A percentile compares a stretch with the other conserved stretches of the same genome.
Evolutionary conservation across 2,113 vertebrate species (phyloP).

Genomic region (Eupsittula cactorum): DNA sequence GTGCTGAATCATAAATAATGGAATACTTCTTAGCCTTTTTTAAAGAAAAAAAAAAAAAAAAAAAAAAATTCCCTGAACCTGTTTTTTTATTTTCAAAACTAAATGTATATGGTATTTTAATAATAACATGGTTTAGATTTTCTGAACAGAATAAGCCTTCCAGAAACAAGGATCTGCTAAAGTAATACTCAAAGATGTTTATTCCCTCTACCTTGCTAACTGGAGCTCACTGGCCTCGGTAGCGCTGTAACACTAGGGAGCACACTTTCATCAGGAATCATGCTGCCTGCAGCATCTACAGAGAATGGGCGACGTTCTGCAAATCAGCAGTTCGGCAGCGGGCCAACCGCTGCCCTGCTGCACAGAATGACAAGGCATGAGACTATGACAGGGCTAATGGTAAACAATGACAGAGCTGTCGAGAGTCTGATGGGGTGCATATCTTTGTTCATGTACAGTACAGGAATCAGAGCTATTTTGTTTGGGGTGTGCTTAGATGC

Average conservation of each 20-base stretch:
- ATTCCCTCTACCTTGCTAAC: not conserved
- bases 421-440: conserved; percentile 39
- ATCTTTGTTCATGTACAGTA: conserved; percentile 27
- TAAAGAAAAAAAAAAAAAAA: not conserved
- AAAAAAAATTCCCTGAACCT: not conserved
- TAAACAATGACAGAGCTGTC: conserved; percentile 75
- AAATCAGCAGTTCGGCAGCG: conserved; percentile 13
- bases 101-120: not conserved
- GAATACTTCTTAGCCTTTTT: not conserved
- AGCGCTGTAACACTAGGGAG: conserved; percentile 76
- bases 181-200: not conserved
- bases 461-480: conserved; percentile 63
- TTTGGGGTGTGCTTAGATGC: conserved; percentile 60
- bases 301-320: not conserved
- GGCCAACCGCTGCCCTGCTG: conserved; percentile 48
- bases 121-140: not conserved
- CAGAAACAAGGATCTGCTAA: not conserved
- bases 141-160: not conserved
- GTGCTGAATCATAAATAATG: not conserved
- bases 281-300: not conserved
- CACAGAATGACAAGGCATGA: conserved; percentile 63
- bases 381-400: conserved; percentile 67
- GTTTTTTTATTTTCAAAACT: not conserved
- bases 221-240: not conserved
- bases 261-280: conserved; percentile 79